Conservation (phyloP, 2,797 vertebrate species). For the Rhincodon typus region DNA sequence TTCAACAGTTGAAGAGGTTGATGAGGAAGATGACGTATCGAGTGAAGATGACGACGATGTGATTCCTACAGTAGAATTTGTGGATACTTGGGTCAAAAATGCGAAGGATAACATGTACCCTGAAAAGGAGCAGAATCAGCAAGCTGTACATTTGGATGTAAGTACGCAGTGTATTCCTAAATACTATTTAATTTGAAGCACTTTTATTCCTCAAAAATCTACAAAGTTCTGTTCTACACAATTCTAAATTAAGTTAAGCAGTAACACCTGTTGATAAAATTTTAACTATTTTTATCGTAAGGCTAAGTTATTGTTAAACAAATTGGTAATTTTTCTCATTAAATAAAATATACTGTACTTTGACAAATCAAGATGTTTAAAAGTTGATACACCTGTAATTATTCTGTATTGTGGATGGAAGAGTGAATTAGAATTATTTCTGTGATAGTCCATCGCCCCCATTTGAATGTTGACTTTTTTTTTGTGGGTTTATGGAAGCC, state of each 20-base stretch:
- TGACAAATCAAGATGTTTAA: no score
- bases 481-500: no score
- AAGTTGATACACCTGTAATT: no score
- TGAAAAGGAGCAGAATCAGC: neutral
- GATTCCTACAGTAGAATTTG: slow-evolving; percentile 1
- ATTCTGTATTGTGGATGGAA: no score
- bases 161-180: neutral
- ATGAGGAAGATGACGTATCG: neutral
- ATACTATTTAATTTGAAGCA: neutral
- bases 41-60: slow-evolving; percentile 20
- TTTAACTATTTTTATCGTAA: neutral
- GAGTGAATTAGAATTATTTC: no score
- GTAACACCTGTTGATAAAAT: neutral
- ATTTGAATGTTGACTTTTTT: no score
- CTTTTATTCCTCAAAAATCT: neutral
- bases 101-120: neutral
- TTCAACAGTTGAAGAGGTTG: slow-evolving; percentile 5
- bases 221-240: neutral
- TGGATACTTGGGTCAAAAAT: slow-evolving; percentile 3
- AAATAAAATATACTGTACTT: no score
- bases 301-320: neutral
- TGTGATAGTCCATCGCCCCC: no score
- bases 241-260: neutral
- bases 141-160: neutral
- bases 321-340: no score